Evolutionary conservation across 2,797 vertebrate genomes (phyloP).

Genomic region (Tympanoctomys barrerae): DNA sequence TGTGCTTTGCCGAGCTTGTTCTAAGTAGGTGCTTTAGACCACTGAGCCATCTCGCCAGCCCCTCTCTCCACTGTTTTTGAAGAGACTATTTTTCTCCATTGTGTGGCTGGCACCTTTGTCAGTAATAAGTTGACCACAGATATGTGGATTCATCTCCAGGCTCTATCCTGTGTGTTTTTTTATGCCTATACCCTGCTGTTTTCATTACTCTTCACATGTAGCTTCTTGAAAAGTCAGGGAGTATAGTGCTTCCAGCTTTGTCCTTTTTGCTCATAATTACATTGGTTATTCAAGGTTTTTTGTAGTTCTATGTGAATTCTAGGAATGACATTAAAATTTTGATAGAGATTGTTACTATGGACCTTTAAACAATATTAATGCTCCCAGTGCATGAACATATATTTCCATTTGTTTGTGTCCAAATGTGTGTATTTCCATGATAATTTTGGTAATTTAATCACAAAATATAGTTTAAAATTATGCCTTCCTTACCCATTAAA

Average conservation of each 20-base stretch:
- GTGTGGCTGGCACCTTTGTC: neutral
- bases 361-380: neutral
- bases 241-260: neutral
- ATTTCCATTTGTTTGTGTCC: neutral
- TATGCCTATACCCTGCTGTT: neutral
- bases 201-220: neutral
- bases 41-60: no score
- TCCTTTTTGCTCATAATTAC: neutral
- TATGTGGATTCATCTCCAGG: neutral
- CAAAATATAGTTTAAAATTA: neutral
- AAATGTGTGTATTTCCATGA: neutral
- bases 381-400: neutral
- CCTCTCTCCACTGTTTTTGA: neutral
- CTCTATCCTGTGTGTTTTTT: neutral
- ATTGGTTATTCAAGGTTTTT: neutral
- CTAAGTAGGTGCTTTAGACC: no score
- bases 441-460: neutral
- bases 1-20: no score
- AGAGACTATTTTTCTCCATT: neutral
- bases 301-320: neutral
- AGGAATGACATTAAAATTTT: neutral
- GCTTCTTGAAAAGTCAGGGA: neutral
- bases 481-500: neutral
- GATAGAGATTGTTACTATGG: neutral
- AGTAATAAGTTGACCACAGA: neutral